Evolutionary conservation across 2,797 vertebrate genomes (phyloP).

Genomic region (Neopelma chrysocephalum): DNA sequence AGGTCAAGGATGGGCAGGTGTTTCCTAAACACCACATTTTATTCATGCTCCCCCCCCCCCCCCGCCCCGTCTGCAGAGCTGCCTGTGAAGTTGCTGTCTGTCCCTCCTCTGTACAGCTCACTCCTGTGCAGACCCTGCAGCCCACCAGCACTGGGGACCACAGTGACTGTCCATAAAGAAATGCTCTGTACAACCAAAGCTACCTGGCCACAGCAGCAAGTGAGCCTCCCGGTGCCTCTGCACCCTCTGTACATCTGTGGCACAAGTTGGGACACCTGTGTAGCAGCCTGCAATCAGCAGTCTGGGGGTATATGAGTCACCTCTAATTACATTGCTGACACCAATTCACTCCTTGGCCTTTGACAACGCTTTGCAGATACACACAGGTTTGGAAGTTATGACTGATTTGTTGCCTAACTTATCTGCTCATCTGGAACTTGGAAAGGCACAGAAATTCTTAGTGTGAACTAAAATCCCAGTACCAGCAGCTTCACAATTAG

Average conservation of each 20-base stretch:
- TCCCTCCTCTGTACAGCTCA: not conserved
- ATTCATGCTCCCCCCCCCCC: not conserved
- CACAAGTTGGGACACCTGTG: not conserved
- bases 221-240: not conserved
- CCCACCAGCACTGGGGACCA: fast-evolving
- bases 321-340: not conserved
- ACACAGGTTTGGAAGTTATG: not conserved
- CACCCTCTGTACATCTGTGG: not conserved
- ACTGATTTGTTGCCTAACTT: not conserved
- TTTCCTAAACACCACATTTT: not conserved
- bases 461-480: not conserved
- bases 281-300: not conserved
- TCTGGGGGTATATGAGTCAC: fast-evolving
- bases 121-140: not conserved
- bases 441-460: not conserved
- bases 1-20: not conserved
- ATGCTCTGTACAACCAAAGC: not conserved
- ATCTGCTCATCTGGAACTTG: not conserved
- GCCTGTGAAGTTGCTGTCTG: not conserved
- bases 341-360: not conserved
- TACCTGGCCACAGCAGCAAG: not conserved
- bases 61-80: fast-evolving
- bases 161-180: not conserved
- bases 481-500: not conserved
- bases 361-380: not conserved